These are phyloP conservation scores for Euphonia xanthogaster DNA, from an alignment of 2,797 vertebrate genomes.

Conservation along the genomic window DNA sequence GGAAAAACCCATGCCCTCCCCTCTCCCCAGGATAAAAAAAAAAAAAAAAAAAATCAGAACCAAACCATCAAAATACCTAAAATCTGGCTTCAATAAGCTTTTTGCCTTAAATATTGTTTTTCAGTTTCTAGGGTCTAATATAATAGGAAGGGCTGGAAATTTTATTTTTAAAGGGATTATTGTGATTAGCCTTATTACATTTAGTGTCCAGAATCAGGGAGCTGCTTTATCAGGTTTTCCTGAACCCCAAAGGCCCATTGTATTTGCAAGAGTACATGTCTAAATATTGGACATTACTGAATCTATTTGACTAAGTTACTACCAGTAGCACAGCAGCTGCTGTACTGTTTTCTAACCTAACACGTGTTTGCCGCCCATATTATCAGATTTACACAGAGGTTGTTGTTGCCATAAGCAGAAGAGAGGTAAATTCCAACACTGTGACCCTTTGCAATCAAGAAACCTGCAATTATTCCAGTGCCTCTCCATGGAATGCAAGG, in stretches of 20 bases:
- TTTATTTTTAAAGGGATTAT: constrained; percentile 11
- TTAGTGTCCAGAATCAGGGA: not conserved
- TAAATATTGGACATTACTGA: constrained; percentile 57
- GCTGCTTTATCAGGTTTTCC: constrained; percentile 1
- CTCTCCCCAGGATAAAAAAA: rapidly evolving
- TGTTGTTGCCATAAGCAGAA: constrained; percentile 33
- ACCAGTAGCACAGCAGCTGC: constrained; percentile 51
- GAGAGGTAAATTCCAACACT: constrained; percentile 57
- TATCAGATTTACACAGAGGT: constrained; percentile 57
- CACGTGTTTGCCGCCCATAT: constrained; percentile 34
- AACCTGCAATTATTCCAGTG: not conserved
- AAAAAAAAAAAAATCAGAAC: too few relatives aligned
- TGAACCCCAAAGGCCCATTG: not conserved
- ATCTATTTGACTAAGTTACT: constrained; percentile 65
- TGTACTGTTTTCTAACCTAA: not conserved
- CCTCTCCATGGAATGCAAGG: not conserved
- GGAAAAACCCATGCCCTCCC: rapidly evolving
- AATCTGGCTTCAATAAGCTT: not conserved
- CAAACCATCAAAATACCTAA: not conserved
- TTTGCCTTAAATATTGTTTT: not conserved
- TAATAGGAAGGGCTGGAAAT: not conserved
- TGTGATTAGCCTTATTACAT: not conserved
- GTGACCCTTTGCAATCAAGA: not conserved
- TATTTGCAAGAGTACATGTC: constrained; percentile 49
- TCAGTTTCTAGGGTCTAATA: not conserved